Conservation (phyloP, 2,888 invertebrate species). For the Agrotis ipsilon region DNA sequence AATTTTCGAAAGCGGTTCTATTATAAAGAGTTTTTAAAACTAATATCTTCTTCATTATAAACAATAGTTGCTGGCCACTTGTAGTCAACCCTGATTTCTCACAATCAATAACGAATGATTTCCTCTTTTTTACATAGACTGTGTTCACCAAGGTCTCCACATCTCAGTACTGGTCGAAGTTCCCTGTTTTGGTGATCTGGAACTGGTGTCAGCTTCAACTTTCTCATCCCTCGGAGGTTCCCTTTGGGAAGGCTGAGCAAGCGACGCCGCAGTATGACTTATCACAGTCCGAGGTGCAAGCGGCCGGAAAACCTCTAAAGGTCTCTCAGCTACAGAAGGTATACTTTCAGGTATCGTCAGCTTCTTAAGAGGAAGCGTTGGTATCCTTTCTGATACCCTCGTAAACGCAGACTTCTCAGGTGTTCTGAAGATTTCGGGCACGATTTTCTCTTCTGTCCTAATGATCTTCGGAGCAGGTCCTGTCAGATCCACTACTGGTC, state of each 20-base stretch:
- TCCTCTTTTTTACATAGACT: not conserved
- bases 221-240: constrained; percentile 63
- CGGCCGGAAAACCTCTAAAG: constrained; percentile 47
- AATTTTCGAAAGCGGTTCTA: constrained; percentile 50
- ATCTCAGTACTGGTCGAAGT: constrained; percentile 80
- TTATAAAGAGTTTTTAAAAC: constrained; percentile 19
- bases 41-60: constrained; percentile 16
- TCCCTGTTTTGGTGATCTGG: constrained; percentile 82
- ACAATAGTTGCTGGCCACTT: constrained; percentile 4
- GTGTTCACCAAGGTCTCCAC: constrained; percentile 87
- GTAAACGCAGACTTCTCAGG: constrained; percentile 79
- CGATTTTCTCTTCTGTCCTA: constrained; percentile 73
- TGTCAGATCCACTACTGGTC: constrained; percentile 77
- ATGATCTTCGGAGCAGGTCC: constrained; percentile 81
- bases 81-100: not conserved
- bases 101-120: not conserved
- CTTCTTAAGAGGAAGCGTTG: constrained; percentile 71
- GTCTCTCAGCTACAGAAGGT: constrained; percentile 74
- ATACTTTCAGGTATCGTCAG: constrained; percentile 82
- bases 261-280: constrained; percentile 86
- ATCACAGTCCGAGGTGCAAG: constrained; percentile 80
- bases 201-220: constrained; percentile 76
- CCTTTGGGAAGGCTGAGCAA: constrained; percentile 78
- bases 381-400: constrained; percentile 72
- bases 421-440: constrained; percentile 65